Conservation (phyloP, 2,797 vertebrate species). For the Lagodon rhomboides region DNA sequence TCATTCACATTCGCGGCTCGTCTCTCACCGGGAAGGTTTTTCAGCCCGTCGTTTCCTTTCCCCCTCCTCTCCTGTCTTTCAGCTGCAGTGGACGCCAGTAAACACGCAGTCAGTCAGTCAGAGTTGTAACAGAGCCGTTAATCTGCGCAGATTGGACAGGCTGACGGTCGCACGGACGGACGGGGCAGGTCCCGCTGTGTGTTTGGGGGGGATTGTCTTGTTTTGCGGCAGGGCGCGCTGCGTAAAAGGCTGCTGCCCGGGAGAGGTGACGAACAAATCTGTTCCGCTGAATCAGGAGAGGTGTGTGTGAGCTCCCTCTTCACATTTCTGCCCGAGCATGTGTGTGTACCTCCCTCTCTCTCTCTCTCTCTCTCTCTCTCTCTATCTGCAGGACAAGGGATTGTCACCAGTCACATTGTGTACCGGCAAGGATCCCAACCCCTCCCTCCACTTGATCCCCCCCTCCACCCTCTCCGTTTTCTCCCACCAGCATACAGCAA, state of each 20-base stretch:
- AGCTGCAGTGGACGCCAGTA: constrained; percentile 47
- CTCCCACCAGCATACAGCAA: constrained; percentile 76
- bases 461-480: constrained; percentile 51
- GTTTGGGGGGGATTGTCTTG: constrained; percentile 17
- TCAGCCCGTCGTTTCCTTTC: background rate
- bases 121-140: constrained; percentile 53
- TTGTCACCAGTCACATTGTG: constrained; percentile 81
- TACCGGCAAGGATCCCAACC: constrained; percentile 40
- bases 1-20: constrained; percentile 54
- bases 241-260: constrained; percentile 53
- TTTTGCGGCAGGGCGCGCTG: constrained; percentile 56
- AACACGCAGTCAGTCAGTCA: constrained; percentile 36
- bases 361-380: constrained; percentile 22
- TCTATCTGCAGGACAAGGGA: constrained; percentile 73
- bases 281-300: constrained; percentile 77
- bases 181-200: constrained; percentile 45
- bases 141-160: constrained; percentile 55
- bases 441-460: constrained; percentile 52
- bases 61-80: constrained; percentile 19
- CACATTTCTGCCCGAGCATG: constrained; percentile 51
- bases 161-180: constrained; percentile 26
- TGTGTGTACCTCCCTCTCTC: constrained; percentile 57
- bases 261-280: constrained; percentile 73
- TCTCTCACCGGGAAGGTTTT: constrained; percentile 42
- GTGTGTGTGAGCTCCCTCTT: constrained; percentile 63